Conservation (phyloP, 2,888 invertebrate species). For the Cerastoderma edule region DNA sequence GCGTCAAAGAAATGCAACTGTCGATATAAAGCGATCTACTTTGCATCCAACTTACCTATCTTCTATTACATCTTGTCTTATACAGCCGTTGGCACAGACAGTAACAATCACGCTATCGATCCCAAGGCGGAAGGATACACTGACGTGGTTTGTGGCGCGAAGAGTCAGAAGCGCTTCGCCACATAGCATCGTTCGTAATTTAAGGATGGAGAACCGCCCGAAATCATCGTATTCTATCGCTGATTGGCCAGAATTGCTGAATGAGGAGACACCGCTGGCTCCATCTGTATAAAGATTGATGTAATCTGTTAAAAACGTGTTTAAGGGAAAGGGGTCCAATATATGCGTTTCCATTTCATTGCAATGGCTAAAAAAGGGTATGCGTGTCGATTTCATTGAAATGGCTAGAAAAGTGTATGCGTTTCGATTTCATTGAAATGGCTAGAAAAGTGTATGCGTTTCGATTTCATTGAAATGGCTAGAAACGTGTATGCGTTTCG, state of each 20-base stretch:
- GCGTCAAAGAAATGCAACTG: too few relatives aligned
- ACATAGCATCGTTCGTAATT: not conserved
- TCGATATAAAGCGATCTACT: too few relatives aligned
- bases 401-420: too few relatives aligned
- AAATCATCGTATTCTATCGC: not conserved
- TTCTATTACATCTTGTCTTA: not conserved
- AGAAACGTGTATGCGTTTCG: too few relatives aligned
- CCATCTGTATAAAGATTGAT: conserved; percentile 7
- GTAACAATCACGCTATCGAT: not conserved
- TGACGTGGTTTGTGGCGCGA: not conserved
- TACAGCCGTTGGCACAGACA: not conserved
- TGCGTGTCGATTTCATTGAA: too few relatives aligned
- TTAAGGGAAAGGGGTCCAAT: too few relatives aligned
- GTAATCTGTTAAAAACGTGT: too few relatives aligned
- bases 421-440: too few relatives aligned
- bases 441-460: too few relatives aligned
- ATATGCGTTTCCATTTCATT: too few relatives aligned
- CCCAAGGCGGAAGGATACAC: not conserved
- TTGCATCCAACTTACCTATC: not conserved
- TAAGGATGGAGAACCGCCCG: not conserved
- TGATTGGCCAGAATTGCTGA: not conserved
- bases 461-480: too few relatives aligned
- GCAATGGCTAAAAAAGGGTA: too few relatives aligned
- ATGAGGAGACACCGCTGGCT: not conserved
- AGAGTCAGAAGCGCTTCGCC: not conserved